Conservation (phyloP, 1,140 invertebrate genomes). For the Heliconius hewitsoni region DNA sequence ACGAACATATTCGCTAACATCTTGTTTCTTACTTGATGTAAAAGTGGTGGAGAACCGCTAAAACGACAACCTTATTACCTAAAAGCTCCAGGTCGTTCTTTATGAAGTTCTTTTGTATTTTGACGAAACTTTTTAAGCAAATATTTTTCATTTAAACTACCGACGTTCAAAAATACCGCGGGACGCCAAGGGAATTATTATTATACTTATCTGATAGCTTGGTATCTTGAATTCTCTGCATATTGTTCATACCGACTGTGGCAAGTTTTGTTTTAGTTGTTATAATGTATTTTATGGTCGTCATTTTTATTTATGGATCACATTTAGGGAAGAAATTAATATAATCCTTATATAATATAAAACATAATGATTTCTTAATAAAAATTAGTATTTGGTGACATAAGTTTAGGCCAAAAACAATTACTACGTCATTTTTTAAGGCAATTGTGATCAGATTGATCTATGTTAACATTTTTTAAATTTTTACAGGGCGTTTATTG, state of each 20-base stretch:
- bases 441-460: too few relatives aligned
- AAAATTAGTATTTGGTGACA: too few relatives aligned
- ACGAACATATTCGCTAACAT: background rate
- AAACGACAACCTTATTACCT: constrained; percentile 14
- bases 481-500: too few relatives aligned
- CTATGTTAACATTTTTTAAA: too few relatives aligned
- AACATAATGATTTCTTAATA: too few relatives aligned
- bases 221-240: background rate
- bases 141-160: constrained; percentile 31
- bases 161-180: background rate
- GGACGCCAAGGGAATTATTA: background rate
- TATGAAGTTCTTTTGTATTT: constrained; percentile 35
- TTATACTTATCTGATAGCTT: background rate
- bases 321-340: too few relatives aligned
- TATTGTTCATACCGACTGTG: background rate
- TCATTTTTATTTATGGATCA: too few relatives aligned
- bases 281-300: background rate
- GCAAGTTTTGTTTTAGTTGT: background rate
- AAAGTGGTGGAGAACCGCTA: background rate
- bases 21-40: background rate
- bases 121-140: constrained; percentile 34
- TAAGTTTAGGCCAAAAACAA: too few relatives aligned
- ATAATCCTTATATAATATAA: too few relatives aligned
- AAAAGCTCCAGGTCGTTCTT: constrained; percentile 17
- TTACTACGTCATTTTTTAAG: too few relatives aligned